These are phyloP conservation scores for Drosophila lini DNA, from an alignment of 1,140 invertebrate genomes.

Conservation along the genomic window DNA sequence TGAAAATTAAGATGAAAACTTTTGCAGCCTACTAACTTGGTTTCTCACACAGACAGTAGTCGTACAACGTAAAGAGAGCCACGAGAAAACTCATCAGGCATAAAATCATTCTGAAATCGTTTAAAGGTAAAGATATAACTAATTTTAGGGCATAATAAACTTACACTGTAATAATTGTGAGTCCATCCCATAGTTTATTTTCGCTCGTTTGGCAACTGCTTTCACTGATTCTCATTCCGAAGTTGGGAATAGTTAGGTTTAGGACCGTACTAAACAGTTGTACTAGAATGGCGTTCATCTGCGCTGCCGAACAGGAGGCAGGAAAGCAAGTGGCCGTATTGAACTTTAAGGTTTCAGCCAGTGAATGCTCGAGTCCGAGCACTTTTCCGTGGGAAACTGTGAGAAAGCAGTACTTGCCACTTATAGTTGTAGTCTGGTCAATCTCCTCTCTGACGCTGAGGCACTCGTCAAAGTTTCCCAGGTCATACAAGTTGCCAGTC, in stretches of 20 bases:
- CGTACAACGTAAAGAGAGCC: constrained; percentile 29
- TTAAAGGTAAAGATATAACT: not conserved
- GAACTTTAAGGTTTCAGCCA: not conserved
- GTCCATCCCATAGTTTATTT: constrained; percentile 7
- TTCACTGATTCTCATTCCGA: not conserved
- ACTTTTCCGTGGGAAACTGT: not conserved
- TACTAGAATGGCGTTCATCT: constrained; percentile 6
- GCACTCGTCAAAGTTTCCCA: constrained; percentile 68
- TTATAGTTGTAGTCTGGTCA: not conserved
- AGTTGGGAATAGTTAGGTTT: not conserved
- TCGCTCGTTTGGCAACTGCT: constrained; percentile 13
- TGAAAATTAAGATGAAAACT: no score
- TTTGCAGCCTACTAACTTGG: constrained; percentile 15
- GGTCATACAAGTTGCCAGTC: constrained; percentile 32
- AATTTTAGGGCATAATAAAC: not conserved
- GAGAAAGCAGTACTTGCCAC: constrained; percentile 50
- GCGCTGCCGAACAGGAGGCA: constrained; percentile 18
- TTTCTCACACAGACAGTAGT: constrained; percentile 38
- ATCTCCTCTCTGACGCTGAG: constrained; percentile 14
- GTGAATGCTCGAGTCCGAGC: not conserved
- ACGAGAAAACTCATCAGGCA: constrained; percentile 16
- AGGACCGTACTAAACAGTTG: not conserved
- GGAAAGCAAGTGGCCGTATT: constrained; percentile 14
- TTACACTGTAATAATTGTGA: constrained; percentile 52
- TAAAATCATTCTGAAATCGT: constrained; percentile 32